These are phyloP conservation scores for Vanessa tameamea DNA, from an alignment of 1,140 invertebrate genomes.

Conservation along the genomic window DNA sequence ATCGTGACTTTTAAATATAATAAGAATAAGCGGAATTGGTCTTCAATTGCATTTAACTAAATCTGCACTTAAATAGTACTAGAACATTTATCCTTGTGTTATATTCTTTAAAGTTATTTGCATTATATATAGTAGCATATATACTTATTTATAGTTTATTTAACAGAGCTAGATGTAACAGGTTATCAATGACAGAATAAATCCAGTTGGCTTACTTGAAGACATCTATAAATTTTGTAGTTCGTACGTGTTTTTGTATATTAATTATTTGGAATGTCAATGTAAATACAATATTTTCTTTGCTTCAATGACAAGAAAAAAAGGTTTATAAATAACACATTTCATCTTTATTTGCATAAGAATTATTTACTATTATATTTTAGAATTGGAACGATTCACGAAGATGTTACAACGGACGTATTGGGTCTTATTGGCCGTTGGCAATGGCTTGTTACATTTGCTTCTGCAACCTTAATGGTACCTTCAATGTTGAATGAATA, in stretches of 20 bases:
- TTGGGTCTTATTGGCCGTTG: slow-evolving; percentile 65
- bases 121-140: neutral
- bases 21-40: slow-evolving; percentile 24
- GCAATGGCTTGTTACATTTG: slow-evolving; percentile 66
- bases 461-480: slow-evolving; percentile 49
- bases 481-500: slow-evolving; percentile 59
- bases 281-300: slow-evolving; percentile 36
- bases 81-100: slow-evolving; percentile 16
- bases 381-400: slow-evolving; percentile 69
- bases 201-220: slow-evolving; percentile 27
- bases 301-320: neutral
- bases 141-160: neutral
- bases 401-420: slow-evolving; percentile 70
- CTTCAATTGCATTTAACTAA: slow-evolving; percentile 11
- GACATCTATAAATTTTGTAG: slow-evolving; percentile 18
- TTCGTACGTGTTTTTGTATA: slow-evolving; percentile 16
- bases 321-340: neutral
- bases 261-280: slow-evolving; percentile 39
- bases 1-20: slow-evolving; percentile 20
- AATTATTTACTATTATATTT: slow-evolving; percentile 28
- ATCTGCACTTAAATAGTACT: slow-evolving; percentile 21
- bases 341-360: neutral
- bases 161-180: neutral
- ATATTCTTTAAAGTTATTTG: neutral
- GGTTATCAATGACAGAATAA: slow-evolving; percentile 1